Evolutionary conservation across 2,113 vertebrate species (phyloP).

Genomic region (Brachypodius melanocephalos): DNA sequence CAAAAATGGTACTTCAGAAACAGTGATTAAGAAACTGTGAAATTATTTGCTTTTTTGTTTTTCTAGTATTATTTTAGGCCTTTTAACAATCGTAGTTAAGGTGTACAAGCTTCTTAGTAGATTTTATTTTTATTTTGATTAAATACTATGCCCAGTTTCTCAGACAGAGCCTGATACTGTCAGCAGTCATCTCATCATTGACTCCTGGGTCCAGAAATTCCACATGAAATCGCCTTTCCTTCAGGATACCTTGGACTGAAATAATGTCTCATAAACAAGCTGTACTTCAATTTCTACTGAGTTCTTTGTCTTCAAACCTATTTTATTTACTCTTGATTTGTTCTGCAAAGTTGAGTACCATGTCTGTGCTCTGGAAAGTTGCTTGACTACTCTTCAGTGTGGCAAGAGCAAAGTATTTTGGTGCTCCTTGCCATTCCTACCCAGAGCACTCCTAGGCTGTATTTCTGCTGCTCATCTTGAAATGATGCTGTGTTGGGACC

Average conservation of each 20-base stretch:
- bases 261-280: background rate
- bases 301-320: background rate
- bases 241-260: background rate
- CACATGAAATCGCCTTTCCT: background rate
- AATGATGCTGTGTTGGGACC: rapidly evolving
- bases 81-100: background rate
- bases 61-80: background rate
- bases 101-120: background rate
- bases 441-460: background rate
- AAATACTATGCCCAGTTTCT: background rate
- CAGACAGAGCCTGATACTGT: background rate
- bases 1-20: background rate
- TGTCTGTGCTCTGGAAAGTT: background rate
- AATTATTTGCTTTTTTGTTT: background rate
- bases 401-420: background rate
- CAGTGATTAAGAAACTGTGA: background rate
- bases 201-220: background rate
- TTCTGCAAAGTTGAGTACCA: background rate
- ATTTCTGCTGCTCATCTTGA: background rate
- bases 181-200: background rate
- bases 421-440: background rate
- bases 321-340: background rate
- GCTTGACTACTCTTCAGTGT: background rate
- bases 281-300: background rate
- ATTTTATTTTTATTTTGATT: background rate